These are phyloP conservation scores for Sminthurinus aureus DNA, from an alignment of 2,888 invertebrate species.

Conservation along the genomic window DNA sequence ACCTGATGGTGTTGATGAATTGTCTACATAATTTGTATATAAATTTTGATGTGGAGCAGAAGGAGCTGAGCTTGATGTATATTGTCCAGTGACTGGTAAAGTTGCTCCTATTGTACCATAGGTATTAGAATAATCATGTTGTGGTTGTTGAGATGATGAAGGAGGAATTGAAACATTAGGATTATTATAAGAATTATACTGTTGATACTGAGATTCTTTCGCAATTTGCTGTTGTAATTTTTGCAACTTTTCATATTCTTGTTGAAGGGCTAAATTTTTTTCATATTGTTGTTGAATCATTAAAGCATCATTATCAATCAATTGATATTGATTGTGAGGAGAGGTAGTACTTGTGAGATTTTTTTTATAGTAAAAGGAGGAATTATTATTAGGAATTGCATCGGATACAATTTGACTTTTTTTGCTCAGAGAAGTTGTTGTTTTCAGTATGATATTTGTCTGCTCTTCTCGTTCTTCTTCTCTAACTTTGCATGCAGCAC, in stretches of 20 bases:
- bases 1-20: conserved; percentile 26
- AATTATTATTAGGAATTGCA: too few species aligned
- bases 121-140: neutral
- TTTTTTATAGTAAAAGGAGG: too few species aligned
- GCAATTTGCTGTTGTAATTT: conserved; percentile 20
- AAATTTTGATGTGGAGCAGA: neutral
- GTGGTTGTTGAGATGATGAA: neutral
- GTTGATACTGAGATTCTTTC: conserved; percentile 2
- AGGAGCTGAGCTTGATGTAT: neutral
- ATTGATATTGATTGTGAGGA: neutral
- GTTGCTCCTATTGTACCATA: neutral
- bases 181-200: neutral
- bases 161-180: neutral
- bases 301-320: too few species aligned
- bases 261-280: conserved; percentile 37
- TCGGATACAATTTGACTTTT: neutral
- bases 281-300: conserved; percentile 42
- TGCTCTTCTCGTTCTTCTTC: conserved; percentile 84
- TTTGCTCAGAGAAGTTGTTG: neutral
- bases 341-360: neutral
- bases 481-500: conserved; percentile 75
- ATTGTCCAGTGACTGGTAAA: neutral
- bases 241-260: conserved; percentile 32
- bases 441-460: conserved; percentile 51
- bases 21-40: neutral